Evolutionary conservation across 2,113 vertebrate genomes (phyloP).

Genomic region (Oreochromis tanganicae): DNA sequence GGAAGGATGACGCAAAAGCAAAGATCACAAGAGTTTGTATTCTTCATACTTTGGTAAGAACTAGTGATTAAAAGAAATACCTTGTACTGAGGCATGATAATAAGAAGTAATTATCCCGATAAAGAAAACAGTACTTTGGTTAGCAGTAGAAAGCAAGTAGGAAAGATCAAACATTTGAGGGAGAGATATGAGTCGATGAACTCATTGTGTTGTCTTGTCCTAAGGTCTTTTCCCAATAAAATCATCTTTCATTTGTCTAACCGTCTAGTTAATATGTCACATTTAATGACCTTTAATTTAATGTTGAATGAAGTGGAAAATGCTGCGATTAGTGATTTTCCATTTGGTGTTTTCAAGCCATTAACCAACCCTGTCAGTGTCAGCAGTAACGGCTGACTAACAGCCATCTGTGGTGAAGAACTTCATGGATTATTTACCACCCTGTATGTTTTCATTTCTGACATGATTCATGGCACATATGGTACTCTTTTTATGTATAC

Average conservation of each 20-base stretch:
- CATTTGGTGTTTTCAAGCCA: neutral
- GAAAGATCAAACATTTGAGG: neutral
- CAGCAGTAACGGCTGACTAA: neutral
- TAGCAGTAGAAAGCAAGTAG: constrained; percentile 8
- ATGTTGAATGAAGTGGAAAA: constrained; percentile 10
- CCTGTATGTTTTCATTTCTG: neutral
- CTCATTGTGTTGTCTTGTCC: constrained; percentile 1
- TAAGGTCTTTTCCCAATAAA: constrained; percentile 30
- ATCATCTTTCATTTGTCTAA: constrained; percentile 7
- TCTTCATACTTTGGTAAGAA: neutral
- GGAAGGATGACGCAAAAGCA: neutral
- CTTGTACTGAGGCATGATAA: neutral
- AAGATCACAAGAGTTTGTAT: neutral
- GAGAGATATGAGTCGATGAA: neutral
- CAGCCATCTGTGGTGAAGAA: neutral
- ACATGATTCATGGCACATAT: neutral
- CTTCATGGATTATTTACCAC: neutral
- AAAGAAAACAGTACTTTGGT: neutral
- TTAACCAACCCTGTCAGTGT: neutral
- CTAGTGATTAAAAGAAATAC: neutral
- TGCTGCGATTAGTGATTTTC: constrained; percentile 16
- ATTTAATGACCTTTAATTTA: constrained; percentile 26
- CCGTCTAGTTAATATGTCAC: constrained; percentile 1
- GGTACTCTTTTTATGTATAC: neutral
- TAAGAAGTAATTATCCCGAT: neutral